Conservation (phyloP, 2,797 vertebrate genomes). For the Acropternis orthonyx region DNA sequence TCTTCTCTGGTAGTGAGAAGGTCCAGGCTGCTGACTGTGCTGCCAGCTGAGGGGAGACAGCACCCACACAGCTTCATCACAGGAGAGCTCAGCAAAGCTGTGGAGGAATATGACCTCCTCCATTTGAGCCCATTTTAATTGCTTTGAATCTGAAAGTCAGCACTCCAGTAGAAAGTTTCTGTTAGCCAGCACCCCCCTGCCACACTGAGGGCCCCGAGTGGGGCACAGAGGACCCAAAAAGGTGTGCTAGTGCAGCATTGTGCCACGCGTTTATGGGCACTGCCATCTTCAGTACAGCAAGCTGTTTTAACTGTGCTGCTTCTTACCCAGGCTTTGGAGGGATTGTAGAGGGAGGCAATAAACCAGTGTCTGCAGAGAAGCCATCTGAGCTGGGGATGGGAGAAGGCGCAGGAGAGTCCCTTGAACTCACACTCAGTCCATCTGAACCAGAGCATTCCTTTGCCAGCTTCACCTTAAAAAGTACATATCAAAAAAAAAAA, state of each 20-base stretch:
- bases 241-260: neutral
- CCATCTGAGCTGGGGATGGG: constrained; percentile 80
- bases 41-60: neutral
- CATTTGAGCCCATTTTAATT: neutral
- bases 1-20: neutral
- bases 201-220: neutral
- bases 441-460: constrained; percentile 82
- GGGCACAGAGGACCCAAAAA: neutral
- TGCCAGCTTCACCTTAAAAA: constrained; percentile 85
- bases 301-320: neutral
- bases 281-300: neutral
- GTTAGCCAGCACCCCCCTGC: neutral
- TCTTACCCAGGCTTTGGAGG: constrained; percentile 84
- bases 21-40: neutral
- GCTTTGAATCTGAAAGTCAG: neutral
- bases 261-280: neutral
- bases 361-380: constrained; percentile 73
- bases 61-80: neutral
- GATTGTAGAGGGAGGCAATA: constrained; percentile 53
- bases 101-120: neutral
- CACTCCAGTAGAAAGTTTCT: neutral
- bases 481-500: neutral
- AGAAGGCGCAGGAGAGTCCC: constrained; percentile 84
- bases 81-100: neutral
- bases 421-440: constrained; percentile 79